These are phyloP conservation scores for Euzetes globulus DNA, from an alignment of 2,888 invertebrate species.

Conservation along the genomic window DNA sequence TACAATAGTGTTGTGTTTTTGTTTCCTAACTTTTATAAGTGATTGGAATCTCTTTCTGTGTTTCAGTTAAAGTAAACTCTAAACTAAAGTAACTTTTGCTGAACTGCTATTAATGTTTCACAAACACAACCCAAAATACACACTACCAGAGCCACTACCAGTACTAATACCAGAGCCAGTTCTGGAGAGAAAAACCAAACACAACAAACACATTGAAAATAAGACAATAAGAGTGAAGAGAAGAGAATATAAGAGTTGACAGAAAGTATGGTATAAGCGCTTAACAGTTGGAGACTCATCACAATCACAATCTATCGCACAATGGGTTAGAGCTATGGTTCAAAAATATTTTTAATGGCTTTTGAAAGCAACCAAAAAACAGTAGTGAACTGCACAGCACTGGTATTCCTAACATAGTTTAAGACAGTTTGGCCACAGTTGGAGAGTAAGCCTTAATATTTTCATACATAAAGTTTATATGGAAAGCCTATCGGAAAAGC, in stretches of 20 bases:
- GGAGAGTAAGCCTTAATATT: constrained; percentile 27
- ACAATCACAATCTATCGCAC: constrained; percentile 13
- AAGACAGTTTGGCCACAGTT: constrained; percentile 8
- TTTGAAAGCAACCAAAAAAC: background rate
- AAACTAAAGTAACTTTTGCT: constrained; percentile 16
- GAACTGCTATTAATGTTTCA: constrained; percentile 16
- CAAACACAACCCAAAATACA: constrained; percentile 2
- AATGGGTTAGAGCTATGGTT: constrained; percentile 6
- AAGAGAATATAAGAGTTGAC: constrained; percentile 8
- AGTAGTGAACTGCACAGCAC: background rate
- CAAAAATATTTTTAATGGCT: constrained; percentile 28
- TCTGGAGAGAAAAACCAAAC: background rate
- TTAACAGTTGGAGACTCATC: constrained; percentile 16
- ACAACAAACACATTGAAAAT: constrained; percentile 9
- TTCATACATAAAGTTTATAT: background rate
- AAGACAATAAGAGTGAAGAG: constrained; percentile 20
- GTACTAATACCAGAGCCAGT: background rate
- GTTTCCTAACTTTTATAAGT: constrained; percentile 2
- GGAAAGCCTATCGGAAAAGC: background rate
- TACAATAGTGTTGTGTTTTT: background rate
- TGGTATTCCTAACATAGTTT: background rate
- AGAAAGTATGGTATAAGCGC: background rate
- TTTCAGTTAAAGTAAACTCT: constrained; percentile 8
- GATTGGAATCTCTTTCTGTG: constrained; percentile 7
- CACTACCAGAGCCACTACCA: background rate